Base-by-base conservation (phyloP, 2,888 invertebrate genomes). In the Calephelis perditalis region DNA sequence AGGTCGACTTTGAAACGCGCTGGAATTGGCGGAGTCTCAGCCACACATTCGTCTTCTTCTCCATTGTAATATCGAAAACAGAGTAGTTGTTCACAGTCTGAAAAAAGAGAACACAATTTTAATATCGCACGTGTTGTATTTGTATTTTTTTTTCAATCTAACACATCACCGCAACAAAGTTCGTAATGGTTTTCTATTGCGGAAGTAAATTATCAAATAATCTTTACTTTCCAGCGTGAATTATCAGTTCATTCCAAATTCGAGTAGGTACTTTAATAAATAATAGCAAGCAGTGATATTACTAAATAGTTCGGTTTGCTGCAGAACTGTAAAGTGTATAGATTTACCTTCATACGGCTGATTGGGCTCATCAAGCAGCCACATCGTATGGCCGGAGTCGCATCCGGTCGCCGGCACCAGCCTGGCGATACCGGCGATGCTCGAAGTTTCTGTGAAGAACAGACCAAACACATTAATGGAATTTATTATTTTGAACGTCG, bases 61-160 rank as follows among this genome's bases (percentile, higher is more conserved):
- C 93, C 93, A 82, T 92, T 93, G 85, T 93, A 94, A 83, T 94
- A 94, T 58, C 94, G 94, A 79, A 94, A 94, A 78, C 94, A 94
- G 68, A 94, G 87, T 67, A 94, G 86, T 78, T 93, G 94, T 77
- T 93, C 93, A 78, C 93, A 93, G 78, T 94, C 94, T 94, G 91
- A 65, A 92, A 92, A 56, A 10, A 59, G 15, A 65, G 10, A 12
- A 52, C 5, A 40, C 6, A 40, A 7, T 40, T 40, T 40, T 40
- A 40, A 40, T 40, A 6, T 1, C 3, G 40, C 40, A 40, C 40
- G 15, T 15, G 1, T 1, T 1, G 15, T 15, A 15, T 15, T 15
- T 15, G 15, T 15, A 15, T 15, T 15, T 15, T 15, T n/a, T 26
- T 26, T 26, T 26, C 26, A 26, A 4, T 26, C 26, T 26, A 26